phyloP scores from a whole-genome alignment of 2,888 invertebrate genomes.

The Pristionchus fissidentatus region DNA sequence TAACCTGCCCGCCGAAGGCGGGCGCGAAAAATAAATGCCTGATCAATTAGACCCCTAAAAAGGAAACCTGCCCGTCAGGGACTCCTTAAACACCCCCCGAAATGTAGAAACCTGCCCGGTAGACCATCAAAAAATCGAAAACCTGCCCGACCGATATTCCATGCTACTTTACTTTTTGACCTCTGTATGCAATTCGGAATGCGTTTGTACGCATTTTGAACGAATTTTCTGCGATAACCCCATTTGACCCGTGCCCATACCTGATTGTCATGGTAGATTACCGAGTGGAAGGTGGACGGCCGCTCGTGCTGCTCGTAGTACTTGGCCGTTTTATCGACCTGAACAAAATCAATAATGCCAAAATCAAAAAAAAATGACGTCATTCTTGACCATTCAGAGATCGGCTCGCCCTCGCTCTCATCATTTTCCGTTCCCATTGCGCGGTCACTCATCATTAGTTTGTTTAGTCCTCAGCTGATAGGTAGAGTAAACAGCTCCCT shows the following conservation, averaged over 20 bases:
- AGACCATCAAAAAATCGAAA: too few relatives aligned
- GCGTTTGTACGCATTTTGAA: neutral
- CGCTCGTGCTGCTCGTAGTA: conserved; percentile 82
- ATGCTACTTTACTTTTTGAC: too few relatives aligned
- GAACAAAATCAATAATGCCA: neutral
- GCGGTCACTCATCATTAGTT: conserved; percentile 28
- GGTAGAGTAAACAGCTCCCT: conserved; percentile 13
- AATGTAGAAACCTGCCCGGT: too few relatives aligned
- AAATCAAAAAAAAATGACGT: neutral
- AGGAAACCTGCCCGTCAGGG: too few relatives aligned
- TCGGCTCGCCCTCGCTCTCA: neutral
- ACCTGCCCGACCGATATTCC: too few relatives aligned
- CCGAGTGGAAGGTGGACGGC: conserved; percentile 73
- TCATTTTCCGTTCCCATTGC: too few relatives aligned
- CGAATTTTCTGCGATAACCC: neutral
- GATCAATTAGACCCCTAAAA: too few relatives aligned
- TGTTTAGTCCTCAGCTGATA: conserved; percentile 33
- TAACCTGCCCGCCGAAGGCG: too few relatives aligned
- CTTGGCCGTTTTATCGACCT: conserved; percentile 81
- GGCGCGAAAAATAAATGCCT: too few relatives aligned
- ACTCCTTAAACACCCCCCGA: too few relatives aligned
- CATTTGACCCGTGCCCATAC: too few relatives aligned
- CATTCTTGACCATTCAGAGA: neutral
- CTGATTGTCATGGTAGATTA: conserved; percentile 74
- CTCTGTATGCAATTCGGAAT: neutral